Conservation (phyloP, 1,140 invertebrate species). For the Planococcus citri region DNA sequence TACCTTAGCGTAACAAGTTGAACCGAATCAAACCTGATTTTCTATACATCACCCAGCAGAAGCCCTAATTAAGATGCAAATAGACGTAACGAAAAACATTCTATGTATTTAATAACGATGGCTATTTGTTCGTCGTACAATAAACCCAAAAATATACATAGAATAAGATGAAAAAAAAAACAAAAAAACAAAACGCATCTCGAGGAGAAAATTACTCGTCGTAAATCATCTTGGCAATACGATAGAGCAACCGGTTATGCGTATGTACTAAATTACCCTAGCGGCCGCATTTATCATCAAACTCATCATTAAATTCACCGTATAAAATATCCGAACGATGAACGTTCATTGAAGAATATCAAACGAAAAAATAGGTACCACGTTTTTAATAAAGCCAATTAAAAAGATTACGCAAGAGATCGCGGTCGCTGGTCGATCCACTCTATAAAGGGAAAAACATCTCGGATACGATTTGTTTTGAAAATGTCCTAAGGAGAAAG, state of each 20-base stretch:
- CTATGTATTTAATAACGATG: background rate
- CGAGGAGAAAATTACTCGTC: background rate
- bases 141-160: background rate
- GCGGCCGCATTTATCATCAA: background rate
- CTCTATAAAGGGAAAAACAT: background rate
- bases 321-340: background rate
- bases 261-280: background rate
- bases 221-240: background rate
- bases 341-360: too few relatives aligned
- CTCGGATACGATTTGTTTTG: background rate
- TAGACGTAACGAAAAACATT: background rate
- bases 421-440: background rate
- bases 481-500: background rate
- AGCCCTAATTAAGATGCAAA: slow-evolving; percentile 6
- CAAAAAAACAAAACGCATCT: background rate
- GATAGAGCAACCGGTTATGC: background rate
- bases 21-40: background rate
- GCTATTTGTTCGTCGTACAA: background rate
- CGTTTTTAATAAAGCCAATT: background rate
- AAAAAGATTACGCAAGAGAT: background rate
- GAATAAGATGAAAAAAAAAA: too few relatives aligned
- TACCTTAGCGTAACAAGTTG: background rate
- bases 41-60: background rate
- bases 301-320: background rate
- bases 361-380: background rate